These are phyloP conservation scores for Emydura subglobosa DNA, from an alignment of 2,113 vertebrate genomes.

Conservation along the genomic window DNA sequence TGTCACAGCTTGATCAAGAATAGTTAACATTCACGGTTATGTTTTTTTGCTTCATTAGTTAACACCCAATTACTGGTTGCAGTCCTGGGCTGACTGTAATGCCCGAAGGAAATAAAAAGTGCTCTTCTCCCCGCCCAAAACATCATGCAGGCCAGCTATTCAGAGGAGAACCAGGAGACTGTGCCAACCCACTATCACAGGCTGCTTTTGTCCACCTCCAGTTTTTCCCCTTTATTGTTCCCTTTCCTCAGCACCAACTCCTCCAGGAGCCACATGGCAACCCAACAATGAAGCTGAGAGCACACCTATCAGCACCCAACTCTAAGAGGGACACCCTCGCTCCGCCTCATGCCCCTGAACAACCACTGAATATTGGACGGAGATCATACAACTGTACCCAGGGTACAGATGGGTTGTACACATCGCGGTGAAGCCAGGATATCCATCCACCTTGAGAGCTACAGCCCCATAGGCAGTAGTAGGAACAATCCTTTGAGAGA, in stretches of 20 bases:
- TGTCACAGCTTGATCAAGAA: background rate
- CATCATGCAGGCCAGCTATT: background rate
- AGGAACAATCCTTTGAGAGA: background rate
- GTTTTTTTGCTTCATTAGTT: background rate
- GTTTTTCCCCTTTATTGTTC: background rate
- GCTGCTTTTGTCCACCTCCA: background rate
- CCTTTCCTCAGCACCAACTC: background rate
- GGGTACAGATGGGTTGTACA: background rate
- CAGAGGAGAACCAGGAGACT: background rate
- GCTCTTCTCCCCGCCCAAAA: background rate
- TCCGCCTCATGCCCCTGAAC: background rate
- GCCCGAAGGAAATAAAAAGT: background rate
- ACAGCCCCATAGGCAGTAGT: background rate
- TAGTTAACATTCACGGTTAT: background rate
- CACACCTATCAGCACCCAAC: background rate
- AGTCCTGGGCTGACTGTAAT: background rate
- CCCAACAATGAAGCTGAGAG: background rate
- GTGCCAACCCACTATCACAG: background rate
- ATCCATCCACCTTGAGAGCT: background rate
- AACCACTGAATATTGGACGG: background rate
- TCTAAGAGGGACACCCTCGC: background rate
- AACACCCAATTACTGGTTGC: background rate
- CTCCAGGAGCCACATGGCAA: background rate
- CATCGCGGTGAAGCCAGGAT: background rate
- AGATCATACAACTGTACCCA: background rate